Percentiles rank a stretch among this genome's conserved stretches.
These are phyloP conservation scores for Podarcis siculus DNA, from an alignment of 2,797 vertebrate species.

Conservation along the genomic window DNA sequence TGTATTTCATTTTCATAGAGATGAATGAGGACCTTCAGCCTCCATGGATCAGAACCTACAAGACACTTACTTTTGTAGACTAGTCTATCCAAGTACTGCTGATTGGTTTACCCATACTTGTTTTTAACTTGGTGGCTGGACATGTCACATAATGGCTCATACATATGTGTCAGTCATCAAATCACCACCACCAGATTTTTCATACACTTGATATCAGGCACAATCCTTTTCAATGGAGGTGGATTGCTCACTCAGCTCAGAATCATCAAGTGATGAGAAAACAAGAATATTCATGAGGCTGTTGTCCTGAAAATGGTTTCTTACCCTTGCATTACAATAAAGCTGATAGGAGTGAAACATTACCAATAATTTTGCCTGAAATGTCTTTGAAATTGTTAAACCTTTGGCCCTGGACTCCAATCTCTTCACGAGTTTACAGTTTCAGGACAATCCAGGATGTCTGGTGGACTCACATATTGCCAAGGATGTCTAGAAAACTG, in stretches of 20 bases:
- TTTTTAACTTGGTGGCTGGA: neutral
- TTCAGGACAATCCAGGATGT: neutral
- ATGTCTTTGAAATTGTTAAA: neutral
- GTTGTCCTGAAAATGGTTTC: too few relatives aligned
- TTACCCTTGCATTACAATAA: neutral
- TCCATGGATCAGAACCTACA: neutral
- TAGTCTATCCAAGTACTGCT: neutral
- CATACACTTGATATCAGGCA: neutral
- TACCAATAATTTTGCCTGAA: neutral
- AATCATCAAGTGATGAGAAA: neutral
- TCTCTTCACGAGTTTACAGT: neutral
- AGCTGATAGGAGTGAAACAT: neutral
- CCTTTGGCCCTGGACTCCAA: neutral
- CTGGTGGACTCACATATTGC: too few relatives aligned
- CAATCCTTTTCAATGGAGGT: neutral
- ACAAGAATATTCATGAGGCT: neutral
- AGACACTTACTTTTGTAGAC: neutral
- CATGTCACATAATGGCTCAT: neutral
- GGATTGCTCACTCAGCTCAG: neutral
- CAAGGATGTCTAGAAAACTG: neutral
- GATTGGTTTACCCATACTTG: neutral
- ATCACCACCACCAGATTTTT: neutral
- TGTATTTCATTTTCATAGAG: neutral
- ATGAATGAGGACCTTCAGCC: neutral
- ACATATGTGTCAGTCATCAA: neutral